These are phyloP conservation scores for Malthinus flaveolus DNA, from an alignment of 2,888 invertebrate species.

Conservation along the genomic window DNA sequence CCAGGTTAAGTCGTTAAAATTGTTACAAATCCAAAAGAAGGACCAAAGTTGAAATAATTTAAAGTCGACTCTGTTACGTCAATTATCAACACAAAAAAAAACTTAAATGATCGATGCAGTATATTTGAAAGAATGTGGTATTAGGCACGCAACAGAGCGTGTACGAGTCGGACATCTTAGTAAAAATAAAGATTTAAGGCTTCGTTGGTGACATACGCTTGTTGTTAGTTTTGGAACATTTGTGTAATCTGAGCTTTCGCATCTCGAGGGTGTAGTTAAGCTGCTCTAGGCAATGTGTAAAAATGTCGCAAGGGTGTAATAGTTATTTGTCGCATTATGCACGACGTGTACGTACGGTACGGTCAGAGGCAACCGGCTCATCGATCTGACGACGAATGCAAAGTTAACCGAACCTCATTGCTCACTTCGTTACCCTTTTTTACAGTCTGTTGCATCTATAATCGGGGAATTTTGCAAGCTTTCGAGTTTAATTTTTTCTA, in stretches of 20 bases:
- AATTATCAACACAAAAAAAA: background rate
- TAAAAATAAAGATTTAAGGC: conserved; percentile 1
- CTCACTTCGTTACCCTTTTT: conserved; percentile 48
- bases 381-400: conserved; percentile 29
- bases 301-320: conserved; percentile 22
- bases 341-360: conserved; percentile 24
- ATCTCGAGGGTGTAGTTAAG: conserved; percentile 14
- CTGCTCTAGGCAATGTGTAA: conserved; percentile 19
- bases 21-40: no score
- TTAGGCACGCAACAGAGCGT: no score
- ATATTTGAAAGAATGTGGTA: no score
- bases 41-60: no score
- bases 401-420: conserved; percentile 38
- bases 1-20: no score
- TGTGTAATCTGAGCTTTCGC: conserved; percentile 10
- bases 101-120: background rate
- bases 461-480: conserved; percentile 24
- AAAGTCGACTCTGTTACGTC: no score
- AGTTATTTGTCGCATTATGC: conserved; percentile 35
- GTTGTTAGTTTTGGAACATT: conserved; percentile 1
- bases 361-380: conserved; percentile 17
- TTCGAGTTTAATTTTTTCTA: conserved; percentile 23
- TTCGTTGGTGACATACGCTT: background rate
- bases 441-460: conserved; percentile 47
- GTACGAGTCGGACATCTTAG: background rate